Base-by-base conservation (phyloP, 1,140 invertebrate species). In the Myzus persicae region DNA sequence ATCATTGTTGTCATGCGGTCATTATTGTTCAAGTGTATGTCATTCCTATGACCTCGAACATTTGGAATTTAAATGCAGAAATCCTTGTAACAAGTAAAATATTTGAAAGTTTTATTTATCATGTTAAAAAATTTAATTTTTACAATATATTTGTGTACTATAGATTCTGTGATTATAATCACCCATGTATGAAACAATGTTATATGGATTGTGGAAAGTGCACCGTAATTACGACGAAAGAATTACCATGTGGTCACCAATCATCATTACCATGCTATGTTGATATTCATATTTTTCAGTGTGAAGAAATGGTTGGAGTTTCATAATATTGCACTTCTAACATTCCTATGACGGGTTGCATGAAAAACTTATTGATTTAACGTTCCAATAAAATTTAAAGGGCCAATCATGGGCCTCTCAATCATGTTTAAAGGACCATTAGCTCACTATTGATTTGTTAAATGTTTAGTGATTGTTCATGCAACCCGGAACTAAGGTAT, bases 11-110 rank as follows among this genome's bases (percentile, higher is more conserved):
- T 87, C 67, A 2, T 97, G 96, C 94, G 95, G 95, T 6, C 96
- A 97, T 94, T 93, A 91, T 36, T 97, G 96, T 94, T 95, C 95
- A 40, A 95, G 95, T 44, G 90, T 96, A 20, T 96, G 96, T 93
- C 96, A 96, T 94, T 94, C 95, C 7, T 95, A 95, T 51, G 95
- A 96, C 93, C 93, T 94, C 22, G 94, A 95, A 14, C 96, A 97
- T 94, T 46, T 85, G 7, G 46, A 93, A 9, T 95, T 94, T 42
- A 95, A 94, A 93, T 96, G 96, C 94, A 93, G 91, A 81, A 94
- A 95, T 94, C 94, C 95, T 93, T 95, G 96, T 94, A 93, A 46
- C 26, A 95, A 94, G 91, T 90, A 51, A 89, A 89, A 81, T 44
- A 5, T 76, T 76, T n/a, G 6, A n/a, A n/a, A 11, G 42, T 44